These are phyloP conservation scores for Petrocephalus schoutedeni DNA, from an alignment of 2,797 vertebrate genomes.

Conservation along the genomic window DNA sequence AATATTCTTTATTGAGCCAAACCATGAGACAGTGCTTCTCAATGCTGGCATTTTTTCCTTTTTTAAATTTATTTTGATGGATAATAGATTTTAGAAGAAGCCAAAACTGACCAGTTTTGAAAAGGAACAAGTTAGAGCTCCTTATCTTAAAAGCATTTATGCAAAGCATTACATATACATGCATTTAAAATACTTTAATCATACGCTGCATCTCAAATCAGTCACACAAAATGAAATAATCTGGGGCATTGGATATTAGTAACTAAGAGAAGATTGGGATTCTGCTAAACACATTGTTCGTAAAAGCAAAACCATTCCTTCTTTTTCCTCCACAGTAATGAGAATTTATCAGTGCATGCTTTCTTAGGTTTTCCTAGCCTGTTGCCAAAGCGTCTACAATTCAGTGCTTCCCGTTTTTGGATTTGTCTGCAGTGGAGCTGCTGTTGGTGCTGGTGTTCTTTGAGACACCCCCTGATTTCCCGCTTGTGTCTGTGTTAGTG, in stretches of 20 bases:
- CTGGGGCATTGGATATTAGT: not conserved
- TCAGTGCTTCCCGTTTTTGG: constrained; percentile 63
- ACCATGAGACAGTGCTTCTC: not conserved
- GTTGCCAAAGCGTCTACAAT: not conserved
- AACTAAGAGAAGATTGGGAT: not conserved
- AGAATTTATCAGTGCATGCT: not conserved
- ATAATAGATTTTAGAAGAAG: not conserved
- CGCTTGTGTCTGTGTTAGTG: constrained; percentile 68
- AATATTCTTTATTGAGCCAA: not conserved
- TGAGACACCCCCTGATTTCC: constrained; percentile 60
- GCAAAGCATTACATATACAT: not conserved
- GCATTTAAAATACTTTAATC: constrained; percentile 7
- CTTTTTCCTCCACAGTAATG: not conserved
- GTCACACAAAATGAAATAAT: not conserved
- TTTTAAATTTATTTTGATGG: not conserved
- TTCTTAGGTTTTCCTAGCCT: not conserved
- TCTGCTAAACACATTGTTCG: not conserved
- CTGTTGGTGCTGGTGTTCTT: constrained; percentile 74
- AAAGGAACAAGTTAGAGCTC: not conserved
- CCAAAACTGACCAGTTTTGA: not conserved
- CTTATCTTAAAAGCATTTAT: not conserved
- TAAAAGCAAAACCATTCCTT: not conserved
- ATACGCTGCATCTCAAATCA: not conserved
- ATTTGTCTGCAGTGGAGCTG: constrained; percentile 69
- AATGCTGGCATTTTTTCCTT: not conserved